A percentile compares a stretch with the other conserved stretches of the same genome.
Conservation (phyloP, 2,797 vertebrate species). For the Oreochromis mossambicus region DNA sequence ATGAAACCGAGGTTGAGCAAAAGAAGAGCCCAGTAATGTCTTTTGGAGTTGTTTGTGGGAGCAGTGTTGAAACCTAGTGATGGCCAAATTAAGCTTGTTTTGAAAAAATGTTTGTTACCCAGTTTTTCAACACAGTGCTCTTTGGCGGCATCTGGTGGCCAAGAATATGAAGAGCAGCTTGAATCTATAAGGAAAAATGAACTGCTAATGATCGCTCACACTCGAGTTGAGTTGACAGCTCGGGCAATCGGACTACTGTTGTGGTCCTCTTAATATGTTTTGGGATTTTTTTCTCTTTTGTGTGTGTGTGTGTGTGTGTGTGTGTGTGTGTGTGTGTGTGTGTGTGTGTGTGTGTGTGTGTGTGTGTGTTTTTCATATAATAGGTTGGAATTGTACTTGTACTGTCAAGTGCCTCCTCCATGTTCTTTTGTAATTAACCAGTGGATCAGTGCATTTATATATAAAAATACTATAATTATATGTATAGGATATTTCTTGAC, state of each 20-base stretch:
- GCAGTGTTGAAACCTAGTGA: not conserved
- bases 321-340: too few relatives aligned
- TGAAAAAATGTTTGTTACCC: not conserved
- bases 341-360: not conserved
- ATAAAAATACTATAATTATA: too few relatives aligned
- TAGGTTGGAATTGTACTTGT: too few relatives aligned
- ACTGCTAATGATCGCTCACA: not conserved
- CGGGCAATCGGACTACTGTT: accelerated
- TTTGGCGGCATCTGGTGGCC: not conserved
- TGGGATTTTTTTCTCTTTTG: accelerated
- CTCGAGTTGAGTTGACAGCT: accelerated
- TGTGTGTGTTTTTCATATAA: too few relatives aligned
- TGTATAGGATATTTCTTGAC: not conserved
- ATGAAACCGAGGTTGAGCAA: not conserved
- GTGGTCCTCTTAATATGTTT: not conserved
- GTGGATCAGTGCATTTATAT: too few relatives aligned
- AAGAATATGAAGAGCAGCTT: not conserved
- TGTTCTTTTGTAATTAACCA: too few relatives aligned
- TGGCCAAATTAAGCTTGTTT: not conserved
- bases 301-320: too few relatives aligned
- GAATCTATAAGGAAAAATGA: not conserved
- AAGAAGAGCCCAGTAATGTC: accelerated
- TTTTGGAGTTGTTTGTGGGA: not conserved
- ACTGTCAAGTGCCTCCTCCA: accelerated
- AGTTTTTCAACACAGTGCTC: not conserved